Conservation (phyloP, 2,888 invertebrate genomes). For the Ophioninae sp. region DNA sequence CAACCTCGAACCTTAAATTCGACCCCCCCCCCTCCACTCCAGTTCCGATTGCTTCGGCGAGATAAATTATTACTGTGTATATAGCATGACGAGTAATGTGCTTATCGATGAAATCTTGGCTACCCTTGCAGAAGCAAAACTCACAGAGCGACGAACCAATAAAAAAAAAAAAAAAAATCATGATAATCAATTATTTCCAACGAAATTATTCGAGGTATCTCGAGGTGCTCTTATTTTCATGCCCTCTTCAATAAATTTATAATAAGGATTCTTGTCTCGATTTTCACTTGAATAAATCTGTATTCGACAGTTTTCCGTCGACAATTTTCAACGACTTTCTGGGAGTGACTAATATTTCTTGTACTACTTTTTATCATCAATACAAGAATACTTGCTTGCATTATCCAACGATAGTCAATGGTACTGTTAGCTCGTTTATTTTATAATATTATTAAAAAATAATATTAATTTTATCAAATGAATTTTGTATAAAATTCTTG, state of each 20-base stretch:
- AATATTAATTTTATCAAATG: too few relatives aligned
- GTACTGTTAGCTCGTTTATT: too few relatives aligned
- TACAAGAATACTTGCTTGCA: not conserved
- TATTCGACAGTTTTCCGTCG: not conserved
- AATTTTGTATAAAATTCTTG: too few relatives aligned
- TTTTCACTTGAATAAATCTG: not conserved
- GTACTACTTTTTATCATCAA: not conserved
- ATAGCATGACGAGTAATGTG: not conserved
- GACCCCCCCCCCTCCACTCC: not conserved
- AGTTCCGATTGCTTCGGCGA: not conserved
- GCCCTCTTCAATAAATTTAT: not conserved
- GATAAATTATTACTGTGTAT: not conserved
- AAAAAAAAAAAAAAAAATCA: not conserved
- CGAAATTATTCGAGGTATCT: constrained; percentile 2
- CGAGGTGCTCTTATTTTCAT: too few relatives aligned
- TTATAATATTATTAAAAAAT: too few relatives aligned
- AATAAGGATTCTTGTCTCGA: not conserved
- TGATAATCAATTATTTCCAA: constrained; percentile 6
- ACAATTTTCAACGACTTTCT: not conserved
- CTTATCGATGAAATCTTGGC: not conserved
- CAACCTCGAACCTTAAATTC: not conserved
- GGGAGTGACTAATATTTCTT: not conserved
- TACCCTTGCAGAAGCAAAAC: not conserved
- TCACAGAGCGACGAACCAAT: not conserved
- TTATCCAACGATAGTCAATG: not conserved